Base-by-base conservation (phyloP, 2,797 vertebrate genomes). In the Champsocephalus esox region DNA sequence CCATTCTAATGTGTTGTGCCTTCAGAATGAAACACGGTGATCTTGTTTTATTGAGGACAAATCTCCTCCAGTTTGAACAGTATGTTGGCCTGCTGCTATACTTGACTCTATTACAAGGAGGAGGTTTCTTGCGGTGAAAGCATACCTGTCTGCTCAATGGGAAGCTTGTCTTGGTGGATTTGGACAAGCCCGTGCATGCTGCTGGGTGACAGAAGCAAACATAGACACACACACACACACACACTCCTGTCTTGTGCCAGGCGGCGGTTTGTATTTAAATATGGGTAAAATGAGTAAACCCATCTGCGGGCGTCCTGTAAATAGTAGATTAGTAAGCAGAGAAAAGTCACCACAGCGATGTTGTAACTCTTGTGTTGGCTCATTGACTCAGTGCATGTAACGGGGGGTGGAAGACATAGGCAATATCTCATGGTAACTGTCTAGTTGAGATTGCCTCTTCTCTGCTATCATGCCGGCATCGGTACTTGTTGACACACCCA, bases 261-360 rank as follows among this genome's bases (percentile, higher is more conserved):
- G 66, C 28, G 17, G 66, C 55, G 60, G 49, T 90, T 86, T 82
- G 81, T 84, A 78, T 90, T 89, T 80, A 86, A 89, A 86, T 84
- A 75, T 52, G 70, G 78, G 77, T 77, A 55, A 88, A 88, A 84
- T 65, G 77, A 88, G 73, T 80, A 87, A 92, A 90, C 84, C 88
- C 84, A 88, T 88, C 83, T 90, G 89, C 62, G 32, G 68, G 75
- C 79, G 78, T 84, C 80, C 66, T 89, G 80, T 87, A 86, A 92
- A 90, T 77, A 71, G 73, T 60, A 86, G 82, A 92, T 90, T 90
- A 92, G 85, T 80, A 64, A 77, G 73, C 73, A 64, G 79, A 76
- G 87, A 80, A 82, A 88, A 87, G 79, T 82, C 84, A 70, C 80
- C 16, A 41, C 75, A 73, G 81, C 64, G 63, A 75, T 66, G 82